Conservation (phyloP, 2,888 invertebrate species). For the Drosophila seclusa region DNA sequence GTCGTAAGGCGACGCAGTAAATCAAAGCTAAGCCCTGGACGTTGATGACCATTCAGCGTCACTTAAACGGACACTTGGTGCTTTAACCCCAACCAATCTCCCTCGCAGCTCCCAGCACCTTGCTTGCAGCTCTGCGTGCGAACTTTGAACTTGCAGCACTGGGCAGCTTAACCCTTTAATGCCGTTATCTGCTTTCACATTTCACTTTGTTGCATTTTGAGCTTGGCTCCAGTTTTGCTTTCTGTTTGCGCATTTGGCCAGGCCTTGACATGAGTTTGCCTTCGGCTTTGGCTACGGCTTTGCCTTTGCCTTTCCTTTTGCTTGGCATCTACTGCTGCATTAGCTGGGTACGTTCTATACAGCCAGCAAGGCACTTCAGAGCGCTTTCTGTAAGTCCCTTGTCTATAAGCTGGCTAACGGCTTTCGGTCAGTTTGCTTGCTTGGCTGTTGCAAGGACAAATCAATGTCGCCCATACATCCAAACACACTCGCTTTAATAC, state of each 20-base stretch:
- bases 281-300: slow-evolving; percentile 28
- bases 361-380: slow-evolving; percentile 2
- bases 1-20: slow-evolving; percentile 64
- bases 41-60: slow-evolving; percentile 75
- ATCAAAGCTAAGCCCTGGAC: slow-evolving; percentile 74
- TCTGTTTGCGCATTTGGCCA: slow-evolving; percentile 50
- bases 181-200: slow-evolving; percentile 75
- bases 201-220: slow-evolving; percentile 69
- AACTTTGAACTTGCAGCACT: slow-evolving; percentile 63
- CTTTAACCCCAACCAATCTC: slow-evolving; percentile 2
- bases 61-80: slow-evolving; percentile 57
- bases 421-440: slow-evolving; percentile 33
- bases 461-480: slow-evolving; percentile 40
- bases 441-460: slow-evolving; percentile 24
- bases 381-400: slow-evolving; percentile 36
- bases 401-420: slow-evolving; percentile 47
- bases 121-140: slow-evolving; percentile 9
- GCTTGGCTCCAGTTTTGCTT: slow-evolving; percentile 46
- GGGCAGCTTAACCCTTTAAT: slow-evolving; percentile 75
- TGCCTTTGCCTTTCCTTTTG: slow-evolving; percentile 13
- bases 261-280: slow-evolving; percentile 42
- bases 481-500: slow-evolving; percentile 23
- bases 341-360: slow-evolving; percentile 5
- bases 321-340: slow-evolving; percentile 28
- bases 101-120: not conserved